These are phyloP conservation scores for Lepidotrigona ventralis DNA, from an alignment of 1,140 invertebrate species.

Conservation along the genomic window DNA sequence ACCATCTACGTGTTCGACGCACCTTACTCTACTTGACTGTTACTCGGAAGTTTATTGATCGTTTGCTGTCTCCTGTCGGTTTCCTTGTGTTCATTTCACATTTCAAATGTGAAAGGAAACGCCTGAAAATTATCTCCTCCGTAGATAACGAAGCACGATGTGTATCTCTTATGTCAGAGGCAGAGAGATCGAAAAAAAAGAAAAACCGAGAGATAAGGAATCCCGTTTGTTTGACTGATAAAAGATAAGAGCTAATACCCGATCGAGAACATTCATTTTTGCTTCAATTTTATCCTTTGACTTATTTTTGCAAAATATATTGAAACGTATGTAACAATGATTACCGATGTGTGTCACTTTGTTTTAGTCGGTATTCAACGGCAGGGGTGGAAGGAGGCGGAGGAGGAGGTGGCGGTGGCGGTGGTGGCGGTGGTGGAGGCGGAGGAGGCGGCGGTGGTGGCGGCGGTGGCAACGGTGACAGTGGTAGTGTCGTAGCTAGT, in stretches of 20 bases:
- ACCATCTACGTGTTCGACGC: constrained; percentile 36
- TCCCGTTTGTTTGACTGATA: not conserved
- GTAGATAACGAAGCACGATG: not conserved
- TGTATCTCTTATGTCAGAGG: not conserved
- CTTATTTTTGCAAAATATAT: not conserved
- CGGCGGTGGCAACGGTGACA: not conserved
- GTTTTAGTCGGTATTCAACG: constrained; percentile 29
- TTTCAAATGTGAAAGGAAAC: not conserved
- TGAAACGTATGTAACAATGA: not conserved
- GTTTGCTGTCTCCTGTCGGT: constrained; percentile 27
- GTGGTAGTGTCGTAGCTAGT: not conserved
- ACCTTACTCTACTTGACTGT: constrained; percentile 39
- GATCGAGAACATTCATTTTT: too few species aligned
- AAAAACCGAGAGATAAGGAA: not conserved
- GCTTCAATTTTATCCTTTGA: not conserved
- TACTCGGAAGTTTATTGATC: constrained; percentile 44
- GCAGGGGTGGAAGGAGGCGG: not conserved
- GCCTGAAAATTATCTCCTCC: too few species aligned
- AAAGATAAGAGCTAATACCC: not conserved
- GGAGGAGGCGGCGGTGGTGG: not conserved
- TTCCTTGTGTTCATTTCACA: constrained; percentile 7
- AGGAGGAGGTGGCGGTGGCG: not conserved
- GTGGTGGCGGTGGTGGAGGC: not conserved
- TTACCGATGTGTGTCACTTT: not conserved
- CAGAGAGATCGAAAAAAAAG: not conserved